A percentile compares a stretch with the other conserved stretches of the same genome.
Conservation (phyloP, 2,113 vertebrate species). For the Alethe diademata region DNA sequence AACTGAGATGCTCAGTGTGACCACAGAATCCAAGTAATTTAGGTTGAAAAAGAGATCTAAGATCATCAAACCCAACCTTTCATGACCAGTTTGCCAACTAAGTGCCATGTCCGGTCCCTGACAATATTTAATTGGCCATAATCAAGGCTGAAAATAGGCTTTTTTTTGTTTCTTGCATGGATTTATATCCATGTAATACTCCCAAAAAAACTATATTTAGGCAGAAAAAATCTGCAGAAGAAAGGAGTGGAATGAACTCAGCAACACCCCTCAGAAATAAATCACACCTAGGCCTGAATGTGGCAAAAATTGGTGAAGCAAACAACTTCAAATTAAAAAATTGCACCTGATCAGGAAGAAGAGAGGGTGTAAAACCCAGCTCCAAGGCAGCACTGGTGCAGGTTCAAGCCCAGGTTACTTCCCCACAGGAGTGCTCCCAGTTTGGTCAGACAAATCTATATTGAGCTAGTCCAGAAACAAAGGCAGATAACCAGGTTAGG, state of each 20-base stretch:
- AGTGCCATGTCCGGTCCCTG: background rate
- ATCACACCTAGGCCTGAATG: background rate
- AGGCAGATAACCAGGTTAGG: slow-evolving; percentile 36
- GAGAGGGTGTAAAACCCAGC: background rate
- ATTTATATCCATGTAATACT: background rate
- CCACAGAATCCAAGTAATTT: background rate
- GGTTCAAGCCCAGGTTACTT: slow-evolving; percentile 52
- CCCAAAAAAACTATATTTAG: background rate
- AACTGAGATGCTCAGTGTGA: background rate
- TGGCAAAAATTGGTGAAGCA: background rate
- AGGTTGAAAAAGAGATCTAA: accelerated
- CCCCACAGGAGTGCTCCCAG: slow-evolving; percentile 31
- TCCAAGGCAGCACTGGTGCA: background rate
- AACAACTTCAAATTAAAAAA: background rate
- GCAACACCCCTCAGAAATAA: background rate
- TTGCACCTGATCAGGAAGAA: background rate
- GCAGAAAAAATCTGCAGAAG: background rate
- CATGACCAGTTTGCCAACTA: background rate
- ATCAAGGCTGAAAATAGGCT: background rate
- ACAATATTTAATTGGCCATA: background rate
- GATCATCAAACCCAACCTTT: background rate
- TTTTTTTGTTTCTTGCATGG: background rate
- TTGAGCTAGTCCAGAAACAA: slow-evolving; percentile 50
- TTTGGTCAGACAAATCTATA: background rate
- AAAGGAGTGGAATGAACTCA: background rate